phyloP scores from a whole-genome alignment of 2,888 invertebrate species.

The Mantis religiosa region DNA sequence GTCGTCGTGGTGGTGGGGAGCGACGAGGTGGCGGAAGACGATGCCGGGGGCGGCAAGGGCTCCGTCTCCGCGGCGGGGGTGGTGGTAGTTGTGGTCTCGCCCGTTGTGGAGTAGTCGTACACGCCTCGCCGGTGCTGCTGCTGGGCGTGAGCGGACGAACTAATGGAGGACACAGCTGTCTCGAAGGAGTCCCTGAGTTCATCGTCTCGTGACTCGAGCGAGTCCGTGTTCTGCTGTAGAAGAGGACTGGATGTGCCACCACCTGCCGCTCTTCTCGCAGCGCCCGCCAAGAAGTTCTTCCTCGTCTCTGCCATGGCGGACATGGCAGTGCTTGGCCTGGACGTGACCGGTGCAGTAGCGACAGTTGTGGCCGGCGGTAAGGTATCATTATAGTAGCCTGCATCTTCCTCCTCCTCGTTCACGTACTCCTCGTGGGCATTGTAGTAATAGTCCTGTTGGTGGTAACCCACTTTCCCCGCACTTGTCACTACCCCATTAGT shows the following conservation, averaged over 20 bases:
- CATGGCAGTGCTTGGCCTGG: conserved; percentile 32
- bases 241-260: conserved; percentile 35
- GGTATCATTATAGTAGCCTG: conserved; percentile 9
- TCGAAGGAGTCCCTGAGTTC: conserved; percentile 55
- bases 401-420: conserved; percentile 14
- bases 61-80: conserved; percentile 36
- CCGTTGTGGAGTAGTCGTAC: conserved; percentile 31
- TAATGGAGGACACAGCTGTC: conserved; percentile 50
- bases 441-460: conserved; percentile 32
- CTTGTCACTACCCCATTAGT: not conserved
- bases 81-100: conserved; percentile 22
- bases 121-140: conserved; percentile 37
- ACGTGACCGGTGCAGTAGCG: not conserved
- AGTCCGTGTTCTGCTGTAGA: conserved; percentile 50
- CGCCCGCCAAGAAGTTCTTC: conserved; percentile 35
- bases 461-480: not conserved
- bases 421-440: conserved; percentile 35
- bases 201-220: conserved; percentile 53
- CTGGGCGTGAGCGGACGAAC: conserved; percentile 42
- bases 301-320: conserved; percentile 19
- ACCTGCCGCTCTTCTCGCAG: conserved; percentile 40
- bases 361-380: not conserved
- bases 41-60: conserved; percentile 36
- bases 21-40: conserved; percentile 43
- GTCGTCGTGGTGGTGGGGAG: conserved; percentile 42